A percentile compares a stretch with the other conserved stretches of the same genome.
Conservation (phyloP, 2,797 vertebrate species). For the Thalassophryne amazonica region DNA sequence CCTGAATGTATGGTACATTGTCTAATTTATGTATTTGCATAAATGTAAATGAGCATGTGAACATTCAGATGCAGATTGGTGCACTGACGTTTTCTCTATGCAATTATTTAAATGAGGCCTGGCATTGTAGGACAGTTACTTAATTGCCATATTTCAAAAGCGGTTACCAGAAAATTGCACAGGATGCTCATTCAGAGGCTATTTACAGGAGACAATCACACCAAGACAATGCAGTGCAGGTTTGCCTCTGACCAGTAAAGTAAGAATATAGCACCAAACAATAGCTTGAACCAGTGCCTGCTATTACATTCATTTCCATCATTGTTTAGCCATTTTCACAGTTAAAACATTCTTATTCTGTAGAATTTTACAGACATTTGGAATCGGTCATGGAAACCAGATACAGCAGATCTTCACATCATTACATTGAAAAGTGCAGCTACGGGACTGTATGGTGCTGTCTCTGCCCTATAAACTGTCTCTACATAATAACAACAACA, state of each 20-base stretch:
- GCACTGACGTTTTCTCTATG: constrained; percentile 11
- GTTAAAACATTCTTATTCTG: too few relatives aligned
- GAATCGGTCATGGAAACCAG: too few relatives aligned
- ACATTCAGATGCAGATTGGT: neutral
- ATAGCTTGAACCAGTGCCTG: neutral
- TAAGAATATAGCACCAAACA: neutral
- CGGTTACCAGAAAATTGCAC: constrained; percentile 30
- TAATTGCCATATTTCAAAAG: constrained; percentile 17
- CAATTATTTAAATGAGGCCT: constrained; percentile 29
- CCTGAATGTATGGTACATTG: too few relatives aligned
- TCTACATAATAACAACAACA: too few relatives aligned
- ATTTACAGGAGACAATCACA: constrained; percentile 12
- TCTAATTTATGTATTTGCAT: too few relatives aligned
- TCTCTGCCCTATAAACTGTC: too few relatives aligned
- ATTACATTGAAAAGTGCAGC: too few relatives aligned
- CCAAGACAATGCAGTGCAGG: constrained; percentile 4
- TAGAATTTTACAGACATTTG: too few relatives aligned
- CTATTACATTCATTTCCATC: neutral
- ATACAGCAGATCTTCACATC: too few relatives aligned
- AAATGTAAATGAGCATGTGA: constrained; percentile 10
- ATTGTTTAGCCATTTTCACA: too few relatives aligned
- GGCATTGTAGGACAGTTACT: constrained; percentile 18
- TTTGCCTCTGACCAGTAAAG: neutral
- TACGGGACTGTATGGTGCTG: too few relatives aligned
- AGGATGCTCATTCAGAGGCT: constrained; percentile 12